These are phyloP conservation scores for Caerostris extrusa DNA, from an alignment of 1,140 invertebrate genomes.

Conservation along the genomic window DNA sequence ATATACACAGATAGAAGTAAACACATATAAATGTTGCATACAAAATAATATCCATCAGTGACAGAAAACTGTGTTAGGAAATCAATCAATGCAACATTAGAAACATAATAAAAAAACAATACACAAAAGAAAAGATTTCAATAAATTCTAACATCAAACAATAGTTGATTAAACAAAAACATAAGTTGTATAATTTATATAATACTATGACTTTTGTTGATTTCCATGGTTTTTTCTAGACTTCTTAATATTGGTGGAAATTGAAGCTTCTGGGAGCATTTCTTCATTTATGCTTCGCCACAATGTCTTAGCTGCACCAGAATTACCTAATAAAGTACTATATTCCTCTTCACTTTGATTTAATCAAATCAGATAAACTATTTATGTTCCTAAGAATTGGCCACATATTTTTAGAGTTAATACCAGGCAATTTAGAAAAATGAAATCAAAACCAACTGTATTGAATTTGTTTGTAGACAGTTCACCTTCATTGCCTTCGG, in stretches of 20 bases:
- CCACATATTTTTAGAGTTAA: conserved; percentile 93
- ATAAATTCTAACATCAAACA: not conserved
- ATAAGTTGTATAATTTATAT: not conserved
- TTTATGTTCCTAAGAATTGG: conserved; percentile 88
- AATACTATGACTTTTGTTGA: not conserved
- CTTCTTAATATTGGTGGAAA: conserved; percentile 5
- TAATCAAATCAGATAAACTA: conserved; percentile 85
- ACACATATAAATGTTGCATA: too few species aligned
- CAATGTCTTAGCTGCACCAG: conserved; percentile 81
- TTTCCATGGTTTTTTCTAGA: conserved; percentile 71
- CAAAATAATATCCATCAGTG: too few species aligned
- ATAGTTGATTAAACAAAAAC: not conserved
- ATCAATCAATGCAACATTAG: too few species aligned
- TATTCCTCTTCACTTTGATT: conserved; percentile 84
- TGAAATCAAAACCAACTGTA: conserved; percentile 88
- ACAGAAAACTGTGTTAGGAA: too few species aligned
- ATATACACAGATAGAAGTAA: too few species aligned
- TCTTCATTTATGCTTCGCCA: conserved; percentile 81
- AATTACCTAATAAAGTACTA: conserved; percentile 85
- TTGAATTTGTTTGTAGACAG: conserved; percentile 87
- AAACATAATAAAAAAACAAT: not conserved
- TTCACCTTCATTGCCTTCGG: conserved; percentile 80
- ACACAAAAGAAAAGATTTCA: not conserved
- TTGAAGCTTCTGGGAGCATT: conserved; percentile 41
- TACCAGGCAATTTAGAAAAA: conserved; percentile 94